These are phyloP conservation scores for Myrmecophaga tridactyla DNA, from an alignment of 2,113 vertebrate species.

Conservation along the genomic window DNA sequence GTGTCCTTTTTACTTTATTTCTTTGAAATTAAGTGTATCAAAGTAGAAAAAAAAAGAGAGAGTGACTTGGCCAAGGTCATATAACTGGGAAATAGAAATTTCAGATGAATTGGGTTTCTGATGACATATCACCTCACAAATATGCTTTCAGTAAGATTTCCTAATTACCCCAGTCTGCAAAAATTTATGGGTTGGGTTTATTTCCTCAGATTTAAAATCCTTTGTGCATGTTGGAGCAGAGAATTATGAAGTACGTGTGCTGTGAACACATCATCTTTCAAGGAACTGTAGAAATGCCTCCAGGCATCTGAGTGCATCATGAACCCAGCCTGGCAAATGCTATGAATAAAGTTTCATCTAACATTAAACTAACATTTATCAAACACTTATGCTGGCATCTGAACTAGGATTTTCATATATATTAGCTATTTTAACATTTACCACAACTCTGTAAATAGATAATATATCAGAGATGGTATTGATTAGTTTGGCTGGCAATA, in stretches of 20 bases:
- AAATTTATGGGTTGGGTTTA: neutral
- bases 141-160: neutral
- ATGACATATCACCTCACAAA: neutral
- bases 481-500: neutral
- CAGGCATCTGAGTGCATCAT: neutral
- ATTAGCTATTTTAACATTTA: conserved; percentile 12
- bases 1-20: neutral
- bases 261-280: conserved; percentile 64
- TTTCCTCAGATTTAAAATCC: conserved; percentile 10
- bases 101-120: neutral
- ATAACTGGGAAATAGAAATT: neutral
- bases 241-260: conserved; percentile 28
- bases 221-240: conserved; percentile 16
- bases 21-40: neutral
- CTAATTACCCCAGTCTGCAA: conserved; percentile 11
- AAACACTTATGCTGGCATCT: neutral
- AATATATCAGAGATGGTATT: neutral
- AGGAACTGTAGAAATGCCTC: conserved; percentile 53
- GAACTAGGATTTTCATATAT: neutral
- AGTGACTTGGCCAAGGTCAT: neutral
- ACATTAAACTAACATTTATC: conserved; percentile 52
- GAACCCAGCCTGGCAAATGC: conserved; percentile 13
- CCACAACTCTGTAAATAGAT: neutral
- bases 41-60: neutral
- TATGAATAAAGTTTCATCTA: conserved; percentile 9